Conservation (phyloP, 2,888 invertebrate species). For the Andrena haemorrhoa region DNA sequence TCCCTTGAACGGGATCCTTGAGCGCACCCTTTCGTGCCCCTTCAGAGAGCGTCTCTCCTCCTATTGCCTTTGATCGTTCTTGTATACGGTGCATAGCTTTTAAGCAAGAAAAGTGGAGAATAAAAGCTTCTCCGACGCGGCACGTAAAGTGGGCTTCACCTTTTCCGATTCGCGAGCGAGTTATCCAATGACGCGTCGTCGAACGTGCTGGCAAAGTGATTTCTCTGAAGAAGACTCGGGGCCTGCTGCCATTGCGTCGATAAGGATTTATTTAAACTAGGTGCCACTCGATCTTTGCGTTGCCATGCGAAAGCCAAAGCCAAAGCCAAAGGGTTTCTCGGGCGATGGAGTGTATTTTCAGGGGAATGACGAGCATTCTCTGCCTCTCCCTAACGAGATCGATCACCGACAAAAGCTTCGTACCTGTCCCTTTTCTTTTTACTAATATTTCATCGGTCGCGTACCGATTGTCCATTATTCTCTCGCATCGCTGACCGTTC, state of each 20-base stretch:
- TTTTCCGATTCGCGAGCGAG: conserved; percentile 29
- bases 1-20: conserved; percentile 29
- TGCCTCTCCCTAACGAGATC: too few relatives aligned
- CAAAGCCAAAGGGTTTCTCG: too few relatives aligned
- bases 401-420: conserved; percentile 18
- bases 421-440: conserved; percentile 39
- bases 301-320: too few relatives aligned
- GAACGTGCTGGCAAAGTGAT: conserved; percentile 26
- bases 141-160: conserved; percentile 37
- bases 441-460: conserved; percentile 75
- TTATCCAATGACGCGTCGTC: conserved; percentile 33
- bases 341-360: too few relatives aligned
- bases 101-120: conserved; percentile 36
- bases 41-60: conserved; percentile 18
- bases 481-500: conserved; percentile 76
- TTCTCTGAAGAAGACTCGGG: not conserved
- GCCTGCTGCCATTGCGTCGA: not conserved
- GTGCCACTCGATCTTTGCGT: too few relatives aligned
- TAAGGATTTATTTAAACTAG: not conserved
- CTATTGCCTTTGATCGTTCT: conserved; percentile 59
- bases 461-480: conserved; percentile 76
- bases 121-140: conserved; percentile 43
- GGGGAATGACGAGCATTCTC: too few relatives aligned
- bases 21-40: conserved; percentile 22
- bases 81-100: conserved; percentile 38